Evolutionary conservation across 2,113 vertebrate genomes (phyloP).

Genomic region (Peucedramus taeniatus): DNA sequence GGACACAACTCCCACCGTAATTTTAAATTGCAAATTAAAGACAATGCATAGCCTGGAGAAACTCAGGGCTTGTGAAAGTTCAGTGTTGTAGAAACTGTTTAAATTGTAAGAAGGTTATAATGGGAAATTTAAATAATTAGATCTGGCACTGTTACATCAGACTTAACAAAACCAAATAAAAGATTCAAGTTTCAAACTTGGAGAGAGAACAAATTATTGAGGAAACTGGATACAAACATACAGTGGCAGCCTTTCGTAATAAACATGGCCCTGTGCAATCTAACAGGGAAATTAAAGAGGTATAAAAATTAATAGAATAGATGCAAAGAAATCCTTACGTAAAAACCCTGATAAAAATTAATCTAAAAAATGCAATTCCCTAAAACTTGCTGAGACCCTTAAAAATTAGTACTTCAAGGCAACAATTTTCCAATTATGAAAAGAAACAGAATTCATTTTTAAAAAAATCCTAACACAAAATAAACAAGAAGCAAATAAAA

Average conservation of each 20-base stretch:
- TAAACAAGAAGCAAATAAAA: neutral
- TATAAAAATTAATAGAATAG: neutral
- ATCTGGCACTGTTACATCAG: neutral
- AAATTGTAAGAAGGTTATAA: neutral
- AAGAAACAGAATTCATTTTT: neutral
- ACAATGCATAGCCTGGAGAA: neutral
- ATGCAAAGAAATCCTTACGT: neutral
- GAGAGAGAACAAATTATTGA: neutral
- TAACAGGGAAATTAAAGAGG: neutral
- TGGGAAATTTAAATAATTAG: neutral
- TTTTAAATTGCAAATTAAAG: neutral
- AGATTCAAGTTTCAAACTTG: neutral
- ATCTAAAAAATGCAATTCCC: neutral
- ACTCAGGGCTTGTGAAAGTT: neutral
- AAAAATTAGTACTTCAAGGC: neutral
- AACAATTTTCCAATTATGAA: neutral
- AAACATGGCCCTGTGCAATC: neutral
- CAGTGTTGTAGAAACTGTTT: neutral
- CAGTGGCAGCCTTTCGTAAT: neutral
- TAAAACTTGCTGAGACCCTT: neutral
- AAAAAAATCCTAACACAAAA: neutral
- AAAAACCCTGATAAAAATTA: neutral
- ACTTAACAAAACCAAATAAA: neutral
- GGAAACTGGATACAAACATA: neutral
- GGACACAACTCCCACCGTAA: neutral